phyloP scores from a whole-genome alignment of 2,113 vertebrate genomes.

The Riparia riparia region DNA sequence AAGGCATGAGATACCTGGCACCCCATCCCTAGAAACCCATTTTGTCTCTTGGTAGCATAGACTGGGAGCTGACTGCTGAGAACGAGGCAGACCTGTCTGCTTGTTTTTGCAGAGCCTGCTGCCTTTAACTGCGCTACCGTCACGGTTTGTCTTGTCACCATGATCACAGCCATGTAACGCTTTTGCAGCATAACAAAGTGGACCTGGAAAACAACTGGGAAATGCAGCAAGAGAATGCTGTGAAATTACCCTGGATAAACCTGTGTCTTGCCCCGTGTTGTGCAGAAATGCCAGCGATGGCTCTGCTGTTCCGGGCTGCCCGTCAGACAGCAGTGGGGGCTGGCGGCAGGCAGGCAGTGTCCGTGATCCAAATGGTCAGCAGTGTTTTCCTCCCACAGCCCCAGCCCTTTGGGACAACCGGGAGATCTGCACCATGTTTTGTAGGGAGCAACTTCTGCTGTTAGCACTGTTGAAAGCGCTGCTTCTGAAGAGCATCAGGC shows the following conservation, averaged over 20 bases:
- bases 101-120: conserved; percentile 1
- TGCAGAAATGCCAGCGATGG: neutral
- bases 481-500: neutral
- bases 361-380: neutral
- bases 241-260: neutral
- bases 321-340: neutral
- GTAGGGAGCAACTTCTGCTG: neutral
- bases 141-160: neutral
- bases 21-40: neutral
- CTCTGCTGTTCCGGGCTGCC: neutral
- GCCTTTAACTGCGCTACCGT: neutral
- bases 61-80: neutral
- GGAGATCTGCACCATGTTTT: accelerated
- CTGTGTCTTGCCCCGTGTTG: neutral
- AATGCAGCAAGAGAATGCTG: neutral
- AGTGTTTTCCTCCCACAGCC: neutral
- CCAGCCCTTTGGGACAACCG: accelerated
- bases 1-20: neutral
- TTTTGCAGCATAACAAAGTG: neutral
- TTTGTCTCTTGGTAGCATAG: neutral
- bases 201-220: conserved; percentile 36
- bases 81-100: neutral
- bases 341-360: neutral
- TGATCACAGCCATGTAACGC: conserved; percentile 9
- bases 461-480: neutral